phyloP scores from a whole-genome alignment of 2,888 invertebrate genomes.

The Zootermopsis nevadensis region DNA sequence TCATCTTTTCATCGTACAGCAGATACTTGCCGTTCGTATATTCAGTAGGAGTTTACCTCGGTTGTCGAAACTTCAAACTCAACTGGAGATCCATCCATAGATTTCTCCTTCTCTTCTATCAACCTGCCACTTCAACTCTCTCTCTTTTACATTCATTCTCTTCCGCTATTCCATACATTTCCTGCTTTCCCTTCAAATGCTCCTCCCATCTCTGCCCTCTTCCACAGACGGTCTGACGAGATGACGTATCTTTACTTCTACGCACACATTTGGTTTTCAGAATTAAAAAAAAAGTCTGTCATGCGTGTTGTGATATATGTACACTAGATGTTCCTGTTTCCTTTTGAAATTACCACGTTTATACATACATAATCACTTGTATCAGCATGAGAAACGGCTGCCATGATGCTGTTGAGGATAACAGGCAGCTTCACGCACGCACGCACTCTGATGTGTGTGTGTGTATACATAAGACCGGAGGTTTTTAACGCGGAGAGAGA shows the following conservation, averaged over 20 bases:
- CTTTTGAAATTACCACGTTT: slow-evolving; percentile 43
- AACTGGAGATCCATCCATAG: not conserved
- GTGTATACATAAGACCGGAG: slow-evolving; percentile 27
- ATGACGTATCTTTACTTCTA: slow-evolving; percentile 21
- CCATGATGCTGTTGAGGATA: not conserved
- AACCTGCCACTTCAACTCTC: not conserved
- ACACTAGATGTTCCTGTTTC: slow-evolving; percentile 30
- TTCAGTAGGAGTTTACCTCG: slow-evolving; percentile 12
- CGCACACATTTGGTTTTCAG: slow-evolving; percentile 30
- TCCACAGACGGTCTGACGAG: slow-evolving; percentile 32
- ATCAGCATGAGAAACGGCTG: slow-evolving; percentile 23
- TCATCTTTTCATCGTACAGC: slow-evolving; percentile 5
- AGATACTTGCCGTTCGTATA: slow-evolving; percentile 13
- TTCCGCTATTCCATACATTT: not conserved
- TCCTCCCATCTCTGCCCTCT: slow-evolving; percentile 11
- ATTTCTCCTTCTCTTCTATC: not conserved
- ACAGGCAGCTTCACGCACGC: no score
- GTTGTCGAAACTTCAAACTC: slow-evolving; percentile 13
- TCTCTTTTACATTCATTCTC: slow-evolving; percentile 8
- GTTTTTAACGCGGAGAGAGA: slow-evolving; percentile 32
- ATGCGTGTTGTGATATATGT: slow-evolving; percentile 31
- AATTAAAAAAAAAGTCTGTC: slow-evolving; percentile 34
- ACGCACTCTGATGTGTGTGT: not conserved
- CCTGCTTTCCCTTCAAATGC: not conserved
- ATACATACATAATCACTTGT: slow-evolving; percentile 4